Conservation (phyloP, 2,888 invertebrate genomes). For the Caenorhabditis virilis region DNA sequence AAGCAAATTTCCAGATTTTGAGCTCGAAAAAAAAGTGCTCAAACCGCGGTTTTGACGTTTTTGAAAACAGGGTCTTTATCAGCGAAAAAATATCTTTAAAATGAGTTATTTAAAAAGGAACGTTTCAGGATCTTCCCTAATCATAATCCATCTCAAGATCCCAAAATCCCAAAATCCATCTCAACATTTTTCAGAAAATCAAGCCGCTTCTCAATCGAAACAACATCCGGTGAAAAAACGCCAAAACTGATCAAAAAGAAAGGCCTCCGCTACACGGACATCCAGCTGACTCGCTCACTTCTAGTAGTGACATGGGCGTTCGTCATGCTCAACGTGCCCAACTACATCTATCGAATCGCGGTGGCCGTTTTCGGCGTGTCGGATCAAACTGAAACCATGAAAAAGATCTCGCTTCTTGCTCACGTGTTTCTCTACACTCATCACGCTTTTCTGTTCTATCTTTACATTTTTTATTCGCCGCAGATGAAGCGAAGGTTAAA, state of each 20-base stretch:
- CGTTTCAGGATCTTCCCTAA: no score
- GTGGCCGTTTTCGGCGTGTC: slow-evolving; percentile 47
- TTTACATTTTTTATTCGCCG: slow-evolving; percentile 66
- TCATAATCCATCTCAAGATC: no score
- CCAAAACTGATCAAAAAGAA: slow-evolving; percentile 37
- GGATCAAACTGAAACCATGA: slow-evolving; percentile 51
- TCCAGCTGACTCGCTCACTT: slow-evolving; percentile 60
- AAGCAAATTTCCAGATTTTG: no score
- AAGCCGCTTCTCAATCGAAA: slow-evolving; percentile 36
- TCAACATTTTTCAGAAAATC: slow-evolving; percentile 22
- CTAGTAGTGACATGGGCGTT: slow-evolving; percentile 62
- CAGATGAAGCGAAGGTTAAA: slow-evolving; percentile 61
- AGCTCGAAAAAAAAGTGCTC: no score
- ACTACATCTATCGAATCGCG: slow-evolving; percentile 61
- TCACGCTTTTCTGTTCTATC: slow-evolving; percentile 64
- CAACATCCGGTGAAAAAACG: slow-evolving; percentile 28
- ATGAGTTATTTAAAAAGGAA: no score
- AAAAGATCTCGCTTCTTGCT: slow-evolving; percentile 51
- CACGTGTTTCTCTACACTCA: slow-evolving; percentile 65
- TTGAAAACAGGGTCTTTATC: no score
- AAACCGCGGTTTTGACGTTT: no score
- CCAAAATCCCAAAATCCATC: no score
- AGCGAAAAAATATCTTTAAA: no score
- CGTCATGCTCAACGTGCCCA: slow-evolving; percentile 62
- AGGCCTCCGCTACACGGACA: slow-evolving; percentile 59